Evolutionary conservation across 2,113 vertebrate genomes (phyloP), one percentile per base, ranked within the genome.

Genomic region (Gnathonemus longibarbis): DNA sequence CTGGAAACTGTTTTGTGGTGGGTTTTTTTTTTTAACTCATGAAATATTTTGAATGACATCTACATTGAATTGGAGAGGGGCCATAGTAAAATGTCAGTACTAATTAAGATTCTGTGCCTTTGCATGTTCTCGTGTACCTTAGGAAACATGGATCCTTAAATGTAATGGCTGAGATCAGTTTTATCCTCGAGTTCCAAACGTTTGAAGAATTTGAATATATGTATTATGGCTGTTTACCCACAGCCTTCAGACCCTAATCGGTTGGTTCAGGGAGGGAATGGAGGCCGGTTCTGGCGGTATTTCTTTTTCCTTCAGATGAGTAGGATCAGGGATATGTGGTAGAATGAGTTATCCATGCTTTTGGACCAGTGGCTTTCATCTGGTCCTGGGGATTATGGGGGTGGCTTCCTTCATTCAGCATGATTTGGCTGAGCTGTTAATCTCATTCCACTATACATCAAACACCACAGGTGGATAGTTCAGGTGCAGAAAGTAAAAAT

Each of bases 1-100:
- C 94, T 95, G 95, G 95, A 93, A 92, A 94, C 88, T 91, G 1
- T 84, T 58, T 50, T 8, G 24, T 48, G 19, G 52, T 48, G 31
- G 6, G 1, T 42, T 42, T 42, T 88, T 87, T 39, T 15, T 10
- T 52, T 17, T 17, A 21, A n/a, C 31, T 80, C 17, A 46, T 86
- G 11, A 15, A n/a, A 31, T 87, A 31, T 31, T 10, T 19, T 39
- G 17, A 31, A 56, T 49, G 86, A 80, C 74, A 42, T 5, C 17
- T 19, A 42, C 35, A 21, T 5, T 39, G 15, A 42, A 31, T 1
- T 50, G 84, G 58, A 66, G 1, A n/a, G 24, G 9, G 83, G 19
- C 45, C 48, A n/a, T 8, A 49, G 46, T 46, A 48, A 48, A 85
- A 49, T 24, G 8, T 27, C 10, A 17, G 66, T 74, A 17, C 70